These are phyloP conservation scores for Diploscapter pachys DNA, from an alignment of 1,140 invertebrate species.

Conservation along the genomic window DNA sequence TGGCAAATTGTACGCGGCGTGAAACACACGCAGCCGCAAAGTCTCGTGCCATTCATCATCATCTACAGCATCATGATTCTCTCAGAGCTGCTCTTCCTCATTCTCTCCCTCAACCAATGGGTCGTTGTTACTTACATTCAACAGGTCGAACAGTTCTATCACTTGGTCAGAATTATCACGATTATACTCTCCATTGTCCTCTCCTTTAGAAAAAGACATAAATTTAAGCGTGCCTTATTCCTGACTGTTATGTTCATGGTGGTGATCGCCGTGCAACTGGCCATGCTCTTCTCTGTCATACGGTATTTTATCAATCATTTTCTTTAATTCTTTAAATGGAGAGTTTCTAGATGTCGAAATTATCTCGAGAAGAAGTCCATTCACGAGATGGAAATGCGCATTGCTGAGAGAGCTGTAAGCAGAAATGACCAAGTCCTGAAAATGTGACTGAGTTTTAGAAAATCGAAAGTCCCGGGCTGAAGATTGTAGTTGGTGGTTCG, in stretches of 20 bases:
- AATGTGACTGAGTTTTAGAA: no score
- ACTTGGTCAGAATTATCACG: neutral
- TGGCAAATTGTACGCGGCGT: slow-evolving; percentile 52
- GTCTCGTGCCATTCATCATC: slow-evolving; percentile 54
- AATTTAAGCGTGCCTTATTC: neutral
- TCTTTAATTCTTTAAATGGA: slow-evolving; percentile 4
- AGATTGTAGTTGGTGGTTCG: no score
- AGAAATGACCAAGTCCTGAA: no score
- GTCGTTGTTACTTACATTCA: slow-evolving; percentile 5
- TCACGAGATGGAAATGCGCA: slow-evolving; percentile 22
- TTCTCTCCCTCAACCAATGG: slow-evolving; percentile 16
- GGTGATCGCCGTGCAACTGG: slow-evolving; percentile 8
- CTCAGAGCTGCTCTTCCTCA: slow-evolving; percentile 29
- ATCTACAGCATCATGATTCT: slow-evolving; percentile 46
- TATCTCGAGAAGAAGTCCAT: slow-evolving; percentile 27
- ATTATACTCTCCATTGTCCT: slow-evolving; percentile 11
- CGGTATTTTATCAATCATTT: slow-evolving; percentile 1
- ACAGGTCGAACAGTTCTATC: neutral
- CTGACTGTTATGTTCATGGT: slow-evolving; percentile 4
- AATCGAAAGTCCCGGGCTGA: no score
- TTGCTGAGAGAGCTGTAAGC: slow-evolving; percentile 4
- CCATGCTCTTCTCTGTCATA: slow-evolving; percentile 19
- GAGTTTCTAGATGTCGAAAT: slow-evolving; percentile 19
- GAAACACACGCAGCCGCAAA: slow-evolving; percentile 40
- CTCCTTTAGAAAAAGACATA: neutral